Base-by-base conservation (phyloP, 2,797 vertebrate species). In the Valencia hispanica region DNA sequence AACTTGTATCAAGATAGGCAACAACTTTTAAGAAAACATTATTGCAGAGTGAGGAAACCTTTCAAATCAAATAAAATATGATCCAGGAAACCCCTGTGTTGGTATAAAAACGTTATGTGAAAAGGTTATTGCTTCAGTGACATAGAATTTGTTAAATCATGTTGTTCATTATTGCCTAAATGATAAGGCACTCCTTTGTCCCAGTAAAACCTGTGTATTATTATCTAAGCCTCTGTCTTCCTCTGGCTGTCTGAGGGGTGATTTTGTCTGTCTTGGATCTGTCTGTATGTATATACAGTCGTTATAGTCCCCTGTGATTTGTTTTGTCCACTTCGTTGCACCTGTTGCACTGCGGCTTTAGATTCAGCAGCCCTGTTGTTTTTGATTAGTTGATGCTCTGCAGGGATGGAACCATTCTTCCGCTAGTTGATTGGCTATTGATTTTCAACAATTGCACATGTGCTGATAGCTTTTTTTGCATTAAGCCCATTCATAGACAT, bases 131-230 rank as follows among this genome's bases (percentile, higher is more conserved):
- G 69, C 77, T 69, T 34, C 9, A 76, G 51, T 50, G 69, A 55
- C 57, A 36, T 83, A 73, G 48, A 18, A 47, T 61, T 61, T 50
- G 80, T 77, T 72, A 50, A 71, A 85, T 71, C 70, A 70, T 75
- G 83, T 81, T 86, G 85, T 81, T 86, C 68, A 72, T 71, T 68
- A 61, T 84, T 72, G 73, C 75, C 84, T 75, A 77, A 79, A 89
- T 74, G 72, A 86, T 72, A 75, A 86, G 73, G 73, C 65, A 55
- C 75, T 84, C 77, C 81, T 82, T 85, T 89, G 85, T 86, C 79
- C 55, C 79, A 36, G 53, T 36, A 81, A 79, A 92, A 91, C 78
- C 90, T 84, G 50, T 70, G 79, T 79, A 90, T 91, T 91, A 92
- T 53, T 70, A 43, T 80, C 79, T 87, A 79, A 85, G 88, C 87